Base-by-base conservation (phyloP, 2,113 vertebrate genomes). In the Parus major region DNA sequence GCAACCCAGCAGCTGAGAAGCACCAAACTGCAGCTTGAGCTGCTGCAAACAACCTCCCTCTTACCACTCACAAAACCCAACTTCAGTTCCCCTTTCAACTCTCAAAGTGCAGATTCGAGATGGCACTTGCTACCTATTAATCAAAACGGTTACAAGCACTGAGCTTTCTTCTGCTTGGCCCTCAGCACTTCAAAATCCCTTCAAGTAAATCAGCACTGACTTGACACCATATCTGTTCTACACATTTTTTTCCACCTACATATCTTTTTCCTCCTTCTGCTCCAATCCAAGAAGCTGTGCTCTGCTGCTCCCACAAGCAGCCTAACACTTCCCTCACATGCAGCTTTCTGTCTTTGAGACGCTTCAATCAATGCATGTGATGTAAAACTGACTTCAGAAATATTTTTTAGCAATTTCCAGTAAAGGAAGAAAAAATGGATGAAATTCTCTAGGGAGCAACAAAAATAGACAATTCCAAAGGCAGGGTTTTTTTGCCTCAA, bases 181-280 rank as follows among this genome's bases (percentile, higher is more conserved):
- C 59, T 25, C 64, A 57, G 46, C 6, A 2, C 35, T n/a, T 50
- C 68, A 64, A 33, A 22, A 63, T 50, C 46, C 36, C 59, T 42
- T 33, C 69, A 70, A n/a, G 13, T 33, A 41, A 71, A n/a, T 12
- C 6, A 63, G 16, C 0, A 0, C 24, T 63, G 42, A 35, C 42
- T 71, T 50, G 3, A 79, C 7, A 18, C 35, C 9, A 15, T 29
- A 66, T 71, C 57, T 76, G 44, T 57, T 63, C 50, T 59, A 50
- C 4, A n/a, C 3, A 2, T 20, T 21, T 28, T n/a, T 65, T 56
- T 41, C 31, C 16, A 72, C 36, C 46, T 60, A 15, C 0, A 0
- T 29, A 47, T 27, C 8, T 1, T 76, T 61, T 31, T 4, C 23
- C 35, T 92, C 23, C 42, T 84, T 21, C 93, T 85, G n/a, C 75